Evolutionary conservation across 2,113 vertebrate species (phyloP), one percentile per base, ranked within the genome.

Genomic region (Erythrolamprus reginae): DNA sequence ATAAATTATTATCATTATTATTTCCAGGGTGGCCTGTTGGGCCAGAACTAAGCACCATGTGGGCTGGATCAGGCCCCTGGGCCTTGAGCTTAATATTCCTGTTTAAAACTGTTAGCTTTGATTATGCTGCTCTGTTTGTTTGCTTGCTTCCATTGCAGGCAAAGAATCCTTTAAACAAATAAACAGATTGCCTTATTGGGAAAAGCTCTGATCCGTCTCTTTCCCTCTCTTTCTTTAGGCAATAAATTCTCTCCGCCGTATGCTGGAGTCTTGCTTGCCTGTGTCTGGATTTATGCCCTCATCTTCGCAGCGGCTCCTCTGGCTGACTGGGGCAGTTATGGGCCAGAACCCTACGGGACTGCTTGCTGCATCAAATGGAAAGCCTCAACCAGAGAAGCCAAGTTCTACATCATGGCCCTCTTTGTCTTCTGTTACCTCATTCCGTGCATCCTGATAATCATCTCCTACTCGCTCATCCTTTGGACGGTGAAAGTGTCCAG

Each of bases 351-450:
- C n/a, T 98, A 98, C 0, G 98, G 98, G 6, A 98, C 98, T 0
- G 98, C 98, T 33, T 98, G 98, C 96, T 98, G 98, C 96, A 97
- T 98, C 94, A 51, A 96, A 53, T 98, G 98, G 98, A 93, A 96
- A 0, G 94, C 96, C 0, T 95, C 98, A 0, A 95, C 93, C 92
- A 48, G 88, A n/a, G 96, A 92, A 89, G 97, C 97, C 83, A 95
- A 96, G 92, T 97, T 97, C 96, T 98, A 98, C 96, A 97, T 98
- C 92, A 24, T 98, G 61, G 91, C 91, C 87, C 98, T 98, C 91
- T 97, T 98, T 94, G 65, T 98, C 95, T 98, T 98, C 96, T 98
- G 98, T 96, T 98, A 98, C 95, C 92, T 98, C 2, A 91, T 98
- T 4, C 98, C 98, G 45, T 98, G 97, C 94, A 93, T 97, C 42